Percentiles rank a stretch among this genome's conserved stretches.
phyloP scores from a whole-genome alignment of 92 coral and sea anemone species.

The Palythoa heliodiscus region DNA sequence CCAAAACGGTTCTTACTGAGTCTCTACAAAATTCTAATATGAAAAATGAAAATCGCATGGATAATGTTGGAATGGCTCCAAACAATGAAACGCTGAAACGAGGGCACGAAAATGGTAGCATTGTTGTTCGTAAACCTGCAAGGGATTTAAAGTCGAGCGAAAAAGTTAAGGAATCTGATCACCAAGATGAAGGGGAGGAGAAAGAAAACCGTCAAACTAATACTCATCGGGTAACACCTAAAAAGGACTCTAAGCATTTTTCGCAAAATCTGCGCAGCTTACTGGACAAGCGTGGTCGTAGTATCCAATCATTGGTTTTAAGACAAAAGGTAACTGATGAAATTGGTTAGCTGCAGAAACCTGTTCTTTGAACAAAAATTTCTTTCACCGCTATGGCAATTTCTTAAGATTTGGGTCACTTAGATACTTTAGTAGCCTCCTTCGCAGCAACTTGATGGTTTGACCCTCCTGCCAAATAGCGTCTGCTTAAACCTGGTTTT shows the following conservation, averaged over 20 bases:
- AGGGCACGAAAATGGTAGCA: background rate
- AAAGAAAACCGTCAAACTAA: slow-evolving; percentile 3
- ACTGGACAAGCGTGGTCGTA: background rate
- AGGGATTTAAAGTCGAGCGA: slow-evolving; percentile 38
- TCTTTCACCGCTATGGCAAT: too few relatives aligned
- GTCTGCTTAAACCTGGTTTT: too few relatives aligned
- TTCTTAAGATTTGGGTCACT: too few relatives aligned
- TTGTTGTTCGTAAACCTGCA: slow-evolving; percentile 30
- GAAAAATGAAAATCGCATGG: background rate
- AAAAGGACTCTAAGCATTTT: background rate
- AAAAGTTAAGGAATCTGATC: background rate
- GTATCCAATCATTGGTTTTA: background rate
- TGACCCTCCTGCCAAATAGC: too few relatives aligned
- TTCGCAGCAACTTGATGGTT: too few relatives aligned
- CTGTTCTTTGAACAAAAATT: background rate
- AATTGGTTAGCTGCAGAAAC: background rate
- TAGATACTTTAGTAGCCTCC: too few relatives aligned
- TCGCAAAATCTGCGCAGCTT: slow-evolving; percentile 10
- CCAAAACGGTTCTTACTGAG: background rate
- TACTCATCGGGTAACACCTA: background rate
- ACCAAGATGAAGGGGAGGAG: background rate
- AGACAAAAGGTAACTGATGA: slow-evolving; percentile 11
- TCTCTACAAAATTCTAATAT: background rate
- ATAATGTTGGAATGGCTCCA: background rate
- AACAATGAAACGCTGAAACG: slow-evolving; percentile 8